These are phyloP conservation scores for Manduca sexta DNA, from an alignment of 1,140 invertebrate genomes.

Conservation along the genomic window DNA sequence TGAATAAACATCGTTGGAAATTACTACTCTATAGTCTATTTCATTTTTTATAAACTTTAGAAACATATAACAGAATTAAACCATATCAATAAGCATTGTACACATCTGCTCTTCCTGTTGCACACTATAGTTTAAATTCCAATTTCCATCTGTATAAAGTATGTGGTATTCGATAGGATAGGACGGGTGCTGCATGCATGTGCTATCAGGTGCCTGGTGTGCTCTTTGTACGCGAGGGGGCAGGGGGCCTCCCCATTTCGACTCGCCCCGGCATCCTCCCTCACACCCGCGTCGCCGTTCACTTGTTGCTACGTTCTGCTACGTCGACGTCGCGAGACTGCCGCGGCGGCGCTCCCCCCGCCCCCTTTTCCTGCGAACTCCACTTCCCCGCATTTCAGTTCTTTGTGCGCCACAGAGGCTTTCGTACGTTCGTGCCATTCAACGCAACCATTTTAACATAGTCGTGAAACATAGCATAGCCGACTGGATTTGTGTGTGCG, in stretches of 20 bases:
- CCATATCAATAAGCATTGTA: too few species aligned
- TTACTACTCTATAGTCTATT: neutral
- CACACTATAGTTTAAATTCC: too few species aligned
- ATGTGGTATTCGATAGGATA: too few species aligned
- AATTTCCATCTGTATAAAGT: too few species aligned
- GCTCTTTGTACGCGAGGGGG: constrained; percentile 34
- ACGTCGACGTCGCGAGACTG: constrained; percentile 52
- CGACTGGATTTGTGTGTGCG: constrained; percentile 45
- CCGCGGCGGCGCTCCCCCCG: constrained; percentile 33
- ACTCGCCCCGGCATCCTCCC: constrained; percentile 26
- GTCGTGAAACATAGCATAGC: constrained; percentile 44
- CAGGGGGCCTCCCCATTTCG: constrained; percentile 28
- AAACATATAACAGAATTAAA: too few species aligned
- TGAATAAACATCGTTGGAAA: too few species aligned
- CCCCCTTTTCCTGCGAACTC: constrained; percentile 37
- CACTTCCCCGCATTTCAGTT: constrained; percentile 63
- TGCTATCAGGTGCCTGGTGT: constrained; percentile 67
- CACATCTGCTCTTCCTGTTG: constrained; percentile 54
- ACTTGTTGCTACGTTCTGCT: constrained; percentile 69
- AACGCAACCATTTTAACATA: constrained; percentile 40
- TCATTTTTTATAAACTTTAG: too few species aligned
- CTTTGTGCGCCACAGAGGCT: constrained; percentile 60
- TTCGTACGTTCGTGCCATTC: constrained; percentile 42
- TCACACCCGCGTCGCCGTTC: constrained; percentile 59
- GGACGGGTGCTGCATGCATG: constrained; percentile 41